These are phyloP conservation scores for Cartodere bifasciata DNA, from an alignment of 2,888 invertebrate genomes.

Conservation along the genomic window DNA sequence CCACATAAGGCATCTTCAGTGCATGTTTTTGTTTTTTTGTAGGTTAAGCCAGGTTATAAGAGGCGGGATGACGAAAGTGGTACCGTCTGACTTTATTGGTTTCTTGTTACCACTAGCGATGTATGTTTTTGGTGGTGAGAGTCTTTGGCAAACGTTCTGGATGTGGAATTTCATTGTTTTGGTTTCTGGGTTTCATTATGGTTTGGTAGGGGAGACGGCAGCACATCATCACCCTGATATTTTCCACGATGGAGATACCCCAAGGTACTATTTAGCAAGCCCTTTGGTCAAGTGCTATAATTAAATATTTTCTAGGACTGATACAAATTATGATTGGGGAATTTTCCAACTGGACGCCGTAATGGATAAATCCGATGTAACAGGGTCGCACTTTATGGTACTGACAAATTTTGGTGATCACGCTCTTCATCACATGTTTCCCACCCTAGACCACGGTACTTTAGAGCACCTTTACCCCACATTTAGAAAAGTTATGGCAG, in stretches of 20 bases:
- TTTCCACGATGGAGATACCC: slow-evolving; percentile 66
- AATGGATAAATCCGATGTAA: slow-evolving; percentile 56
- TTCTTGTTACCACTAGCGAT: slow-evolving; percentile 35
- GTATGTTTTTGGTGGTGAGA: slow-evolving; percentile 29
- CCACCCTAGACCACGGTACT: slow-evolving; percentile 66
- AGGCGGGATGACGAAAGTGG: background rate
- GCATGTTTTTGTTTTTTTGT: too few species aligned
- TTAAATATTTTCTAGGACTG: slow-evolving; percentile 32
- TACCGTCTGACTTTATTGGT: slow-evolving; percentile 30
- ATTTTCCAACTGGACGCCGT: slow-evolving; percentile 63
- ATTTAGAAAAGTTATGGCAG: slow-evolving; percentile 46
- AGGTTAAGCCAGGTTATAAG: background rate
- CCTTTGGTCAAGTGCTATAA: background rate
- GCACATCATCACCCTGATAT: slow-evolving; percentile 72
- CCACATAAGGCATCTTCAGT: too few species aligned
- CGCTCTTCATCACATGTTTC: slow-evolving; percentile 68
- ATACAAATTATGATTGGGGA: slow-evolving; percentile 56
- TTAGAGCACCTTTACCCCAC: slow-evolving; percentile 53
- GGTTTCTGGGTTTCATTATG: slow-evolving; percentile 47
- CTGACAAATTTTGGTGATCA: slow-evolving; percentile 70
- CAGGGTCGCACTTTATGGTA: slow-evolving; percentile 52
- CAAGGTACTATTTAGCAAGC: slow-evolving; percentile 36
- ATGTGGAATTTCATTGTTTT: slow-evolving; percentile 51
- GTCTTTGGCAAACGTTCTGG: slow-evolving; percentile 29
- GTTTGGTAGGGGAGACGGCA: slow-evolving; percentile 53